Evolutionary conservation across 2,888 invertebrate species (phyloP), one percentile per base, ranked within the genome.

Genomic region (Pantelozetes paolii): DNA sequence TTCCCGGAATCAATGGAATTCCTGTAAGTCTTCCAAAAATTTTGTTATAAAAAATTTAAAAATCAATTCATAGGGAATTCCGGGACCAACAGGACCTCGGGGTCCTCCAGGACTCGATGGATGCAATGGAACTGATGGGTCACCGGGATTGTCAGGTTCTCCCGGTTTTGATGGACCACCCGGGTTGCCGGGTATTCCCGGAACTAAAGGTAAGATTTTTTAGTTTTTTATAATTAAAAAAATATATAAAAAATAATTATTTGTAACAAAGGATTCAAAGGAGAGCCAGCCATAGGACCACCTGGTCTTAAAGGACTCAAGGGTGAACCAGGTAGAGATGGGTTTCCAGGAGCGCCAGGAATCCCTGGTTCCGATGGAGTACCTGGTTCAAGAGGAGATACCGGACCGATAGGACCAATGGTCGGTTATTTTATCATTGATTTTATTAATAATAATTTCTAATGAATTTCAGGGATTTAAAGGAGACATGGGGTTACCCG

Each of bases 1-100:
- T 90, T 82, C 87, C 90, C 6, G 93, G 92, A 76, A 86, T 88
- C 76, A 86, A 87, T 79, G 91, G 91, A 69, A 84, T 89, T 76
- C 89, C 88, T 26, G 84, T 83, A 79, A 81, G 79, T 32, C 45
- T 40, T 40, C 23, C 30, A 20, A 6, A 50, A 70, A 72, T 80
- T 71, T 74, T 83, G 82, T 84, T 84, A 36, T 73, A 78, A 13
- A 82, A 81, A 48, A 32, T 42, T 45, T 23, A 36, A 70, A 45
- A 23, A 20, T 9, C 1, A 18, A 48, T 36, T 18, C 36, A 26
- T 30, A 74, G 71, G 74, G 78, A 15, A 20, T 74, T n/a, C 75
- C 74, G 13, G 78, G 78, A 18, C 50, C 71, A 30, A n/a, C 18
- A 1, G 78, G 78, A 48, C 73, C 76, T 13, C 62, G 69, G n/a